Percentiles rank a stretch among this genome's conserved stretches.
Conservation (phyloP, 1,140 invertebrate genomes). For the Atta texana region DNA sequence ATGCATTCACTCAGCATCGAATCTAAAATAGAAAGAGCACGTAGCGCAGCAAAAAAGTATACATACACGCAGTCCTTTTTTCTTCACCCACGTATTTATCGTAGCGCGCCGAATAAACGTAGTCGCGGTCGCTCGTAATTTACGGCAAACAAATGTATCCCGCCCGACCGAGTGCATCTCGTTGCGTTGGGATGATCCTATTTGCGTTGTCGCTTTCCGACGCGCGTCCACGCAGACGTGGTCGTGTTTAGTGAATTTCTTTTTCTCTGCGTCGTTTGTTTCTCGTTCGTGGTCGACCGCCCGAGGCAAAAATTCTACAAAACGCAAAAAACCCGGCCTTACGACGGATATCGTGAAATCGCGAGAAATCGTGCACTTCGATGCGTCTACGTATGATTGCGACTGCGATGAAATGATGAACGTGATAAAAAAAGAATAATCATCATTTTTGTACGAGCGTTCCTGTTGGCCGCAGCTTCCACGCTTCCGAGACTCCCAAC, state of each 20-base stretch:
- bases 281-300: neutral
- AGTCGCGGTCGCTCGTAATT: conserved; percentile 39
- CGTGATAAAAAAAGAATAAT: conserved; percentile 54
- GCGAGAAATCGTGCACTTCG: conserved; percentile 26
- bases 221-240: conserved; percentile 11
- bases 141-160: conserved; percentile 59
- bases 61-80: conserved; percentile 7
- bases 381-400: conserved; percentile 39
- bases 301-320: conserved; percentile 13
- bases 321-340: neutral
- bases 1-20: conserved; percentile 18
- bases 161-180: conserved; percentile 43
- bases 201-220: conserved; percentile 38
- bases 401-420: neutral
- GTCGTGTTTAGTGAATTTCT: neutral
- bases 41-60: conserved; percentile 25
- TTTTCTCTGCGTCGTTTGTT: neutral
- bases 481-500: conserved; percentile 24
- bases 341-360: conserved; percentile 30
- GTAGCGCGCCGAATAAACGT: conserved; percentile 52
- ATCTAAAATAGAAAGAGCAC: neutral
- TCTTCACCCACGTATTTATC: conserved; percentile 19
- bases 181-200: conserved; percentile 32
- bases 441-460: conserved; percentile 52
- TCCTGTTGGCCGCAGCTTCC: conserved; percentile 58